Evolutionary conservation across 2,888 invertebrate species (phyloP), one percentile per base, ranked within the genome.

Genomic region (Pegoplata infirma): DNA sequence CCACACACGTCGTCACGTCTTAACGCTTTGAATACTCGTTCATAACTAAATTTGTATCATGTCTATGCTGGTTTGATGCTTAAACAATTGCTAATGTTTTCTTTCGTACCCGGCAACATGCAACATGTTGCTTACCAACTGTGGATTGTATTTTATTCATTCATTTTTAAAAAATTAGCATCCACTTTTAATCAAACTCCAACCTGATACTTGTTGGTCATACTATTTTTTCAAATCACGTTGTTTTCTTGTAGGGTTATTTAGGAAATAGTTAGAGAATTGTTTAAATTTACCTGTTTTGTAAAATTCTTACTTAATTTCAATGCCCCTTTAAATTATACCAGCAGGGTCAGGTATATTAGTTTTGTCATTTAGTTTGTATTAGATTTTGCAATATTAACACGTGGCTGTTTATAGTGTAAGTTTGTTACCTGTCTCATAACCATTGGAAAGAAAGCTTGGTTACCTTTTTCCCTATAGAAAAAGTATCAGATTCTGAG

Each of bases 11-110:
- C 59, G n/a, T n/a, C n/a, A 68, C 80, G 51, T 64, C 79, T 55
- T 51, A 71, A 67, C 82, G 77, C 75, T 69, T 75, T 80, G 71
- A 82, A 77, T 72, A 69, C 79, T 81, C 82, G 81, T 79, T 75
- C 64, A 80, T 77, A 73, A 81, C 74, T 82, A 28, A 80, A 63
- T 19, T n/a, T 68, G 23, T 25, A 47, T n/a, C 8, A 16, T 40
- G 25, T 40, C 16, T 19, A 6, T 23, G 51, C 10, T 14, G 16
- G 21, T 51, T 55, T 19, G 25, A n/a, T 40, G 36, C n/a, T 5
- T 3, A 12, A 14, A 19, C 49, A 23, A 2, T 12, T 19, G 23
- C 0, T 49, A 47, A 19, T 2, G 14, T 25, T 5, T 5, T 25
- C 6, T 3, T 25, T 25, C n/a, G 36, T 10, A 25, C 5, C 3